Evolutionary conservation across 2,888 invertebrate genomes (phyloP).

Genomic region (Scelioninae gen. 1): DNA sequence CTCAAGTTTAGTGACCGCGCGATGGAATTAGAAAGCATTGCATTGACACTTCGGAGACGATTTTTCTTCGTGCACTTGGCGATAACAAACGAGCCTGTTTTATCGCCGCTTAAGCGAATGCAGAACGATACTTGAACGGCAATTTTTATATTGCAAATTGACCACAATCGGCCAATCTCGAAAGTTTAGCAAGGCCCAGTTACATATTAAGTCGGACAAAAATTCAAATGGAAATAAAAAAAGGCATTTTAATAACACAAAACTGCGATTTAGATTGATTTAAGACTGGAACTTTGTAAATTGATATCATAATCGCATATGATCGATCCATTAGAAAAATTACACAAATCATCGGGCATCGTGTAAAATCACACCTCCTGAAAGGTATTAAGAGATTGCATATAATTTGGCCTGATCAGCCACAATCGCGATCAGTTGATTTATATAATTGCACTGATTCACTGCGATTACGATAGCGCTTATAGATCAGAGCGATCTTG

Average conservation of each 20-base stretch:
- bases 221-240: conserved; percentile 8
- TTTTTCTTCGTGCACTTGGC: conserved; percentile 61
- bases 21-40: conserved; percentile 71
- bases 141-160: conserved; percentile 43
- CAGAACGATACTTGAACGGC: conserved; percentile 11
- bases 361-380: conserved; percentile 8
- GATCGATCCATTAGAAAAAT: conserved; percentile 9
- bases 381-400: conserved; percentile 40
- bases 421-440: conserved; percentile 34
- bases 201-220: conserved; percentile 18
- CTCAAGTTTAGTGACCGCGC: conserved; percentile 70
- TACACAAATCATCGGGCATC: conserved; percentile 16
- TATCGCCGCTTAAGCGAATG: conserved; percentile 39
- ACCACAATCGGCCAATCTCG: conserved; percentile 31
- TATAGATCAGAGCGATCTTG: not conserved
- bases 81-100: conserved; percentile 58
- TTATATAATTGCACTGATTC: conserved; percentile 47
- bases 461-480: conserved; percentile 17
- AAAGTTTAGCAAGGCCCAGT: conserved; percentile 23
- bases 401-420: conserved; percentile 36
- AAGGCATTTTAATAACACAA: not conserved
- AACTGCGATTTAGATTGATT: not conserved
- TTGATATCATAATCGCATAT: not conserved
- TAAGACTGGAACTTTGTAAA: not conserved
- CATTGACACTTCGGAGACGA: conserved; percentile 68